Evolutionary conservation across 2,888 invertebrate species (phyloP).

Genomic region (Leptogaster cylindrica): DNA sequence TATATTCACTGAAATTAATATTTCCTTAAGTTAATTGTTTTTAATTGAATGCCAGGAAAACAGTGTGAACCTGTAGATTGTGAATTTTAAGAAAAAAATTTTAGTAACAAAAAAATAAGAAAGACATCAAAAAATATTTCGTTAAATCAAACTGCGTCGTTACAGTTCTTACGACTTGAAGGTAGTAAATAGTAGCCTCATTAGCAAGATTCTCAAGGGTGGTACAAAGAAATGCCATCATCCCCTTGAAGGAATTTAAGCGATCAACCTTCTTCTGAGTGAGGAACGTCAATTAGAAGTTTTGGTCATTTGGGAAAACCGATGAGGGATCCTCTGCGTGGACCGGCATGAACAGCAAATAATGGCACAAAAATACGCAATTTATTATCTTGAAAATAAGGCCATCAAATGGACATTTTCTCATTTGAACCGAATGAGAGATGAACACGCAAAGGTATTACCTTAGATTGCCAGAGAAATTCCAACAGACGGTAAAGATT

Average conservation of each 20-base stretch:
- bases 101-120: no score
- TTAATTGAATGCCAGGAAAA: no score
- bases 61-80: no score
- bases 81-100: no score
- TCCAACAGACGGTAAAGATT: slow-evolving; percentile 41
- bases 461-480: slow-evolving; percentile 33
- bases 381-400: slow-evolving; percentile 45
- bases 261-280: slow-evolving; percentile 30
- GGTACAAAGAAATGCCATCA: no score
- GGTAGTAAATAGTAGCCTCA: no score
- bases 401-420: slow-evolving; percentile 46
- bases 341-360: slow-evolving; percentile 31
- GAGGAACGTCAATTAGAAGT: slow-evolving; percentile 45
- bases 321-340: slow-evolving; percentile 33
- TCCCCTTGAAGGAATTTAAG: slow-evolving; percentile 12
- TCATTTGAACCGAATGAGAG: slow-evolving; percentile 46
- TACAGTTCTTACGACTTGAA: no score
- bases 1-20: no score
- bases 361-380: slow-evolving; percentile 45
- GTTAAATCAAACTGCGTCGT: no score
- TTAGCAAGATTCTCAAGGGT: no score
- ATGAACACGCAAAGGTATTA: slow-evolving; percentile 47
- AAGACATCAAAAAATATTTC: no score
- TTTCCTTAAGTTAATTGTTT: no score
- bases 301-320: slow-evolving; percentile 45